Base-by-base conservation (phyloP, 2,113 vertebrate genomes). In the Aldabrachelys gigantea region DNA sequence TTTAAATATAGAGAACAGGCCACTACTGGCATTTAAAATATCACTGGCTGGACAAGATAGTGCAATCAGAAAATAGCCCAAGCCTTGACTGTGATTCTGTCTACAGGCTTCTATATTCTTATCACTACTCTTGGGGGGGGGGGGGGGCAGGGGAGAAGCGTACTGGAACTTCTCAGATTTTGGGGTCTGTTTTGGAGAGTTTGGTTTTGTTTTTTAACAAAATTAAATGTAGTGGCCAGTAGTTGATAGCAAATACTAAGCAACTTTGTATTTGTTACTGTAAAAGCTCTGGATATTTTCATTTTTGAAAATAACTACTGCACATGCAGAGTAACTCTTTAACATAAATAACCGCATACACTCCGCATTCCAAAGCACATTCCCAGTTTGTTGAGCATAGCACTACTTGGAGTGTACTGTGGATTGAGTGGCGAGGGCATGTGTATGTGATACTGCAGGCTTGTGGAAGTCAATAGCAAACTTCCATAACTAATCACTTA, bases 1-100 rank as follows among this genome's bases (percentile, higher is more conserved):
- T 93, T 96, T 96, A 97, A 96, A 97, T 92, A 95, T 95, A 96
- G 97, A 95, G 81, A 97, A 94, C 90, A 94, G 85, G 59, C 91
- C 75, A 38, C 90, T 96, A 31, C 84, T 85, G 93, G 92, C 84
- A 96, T 95, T 95, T 95, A 91, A 96, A 97, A 91, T 84, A 95
- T 83, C 96, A 89, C 89, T 87, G 59, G 90, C 87, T 92, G 90
- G 95, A 89, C 91, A 96, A 96, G 93, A 96, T 69, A 94, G 87
- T 31, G 79, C 72, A 59, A 90, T 92, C 92, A 96, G 94, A 97
- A 97, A 94, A 96, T 50, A 97, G 84, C 80, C 76, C 27, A 17
- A 86, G 93, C 87, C 95, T 94, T 94, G 80, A 87, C 44, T 53
- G 56, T 57, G 35, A 31, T 89, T 85, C 95, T 3, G 2, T 22